These are phyloP conservation scores for Chalcosyrphus nemorum DNA, from an alignment of 2,888 invertebrate species.

Conservation along the genomic window DNA sequence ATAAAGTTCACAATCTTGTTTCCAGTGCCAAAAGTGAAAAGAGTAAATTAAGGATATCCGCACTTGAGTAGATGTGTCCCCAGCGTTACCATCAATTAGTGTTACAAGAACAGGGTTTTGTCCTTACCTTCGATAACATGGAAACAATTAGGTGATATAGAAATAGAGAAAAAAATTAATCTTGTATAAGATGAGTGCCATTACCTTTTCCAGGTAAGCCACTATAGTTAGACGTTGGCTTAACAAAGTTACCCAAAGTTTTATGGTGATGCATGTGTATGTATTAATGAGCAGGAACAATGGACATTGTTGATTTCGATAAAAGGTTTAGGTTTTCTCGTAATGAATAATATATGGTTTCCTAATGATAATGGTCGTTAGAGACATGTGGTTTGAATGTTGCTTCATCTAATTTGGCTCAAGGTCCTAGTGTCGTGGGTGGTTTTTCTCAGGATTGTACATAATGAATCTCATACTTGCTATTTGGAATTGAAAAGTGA, in stretches of 20 bases:
- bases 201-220: not conserved
- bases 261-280: not conserved
- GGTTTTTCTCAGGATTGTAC: not conserved
- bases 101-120: not conserved
- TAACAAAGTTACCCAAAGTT: not conserved
- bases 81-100: not conserved
- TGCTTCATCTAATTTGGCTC: not conserved
- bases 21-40: no score
- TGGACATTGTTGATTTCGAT: not conserved
- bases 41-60: not conserved
- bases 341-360: not conserved
- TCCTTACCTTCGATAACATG: not conserved
- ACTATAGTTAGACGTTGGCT: not conserved
- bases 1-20: no score
- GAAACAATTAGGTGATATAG: not conserved
- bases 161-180: not conserved
- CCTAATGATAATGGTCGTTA: not conserved
- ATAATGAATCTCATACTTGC: no score
- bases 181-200: not conserved
- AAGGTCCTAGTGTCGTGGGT: not conserved
- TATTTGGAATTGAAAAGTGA: no score
- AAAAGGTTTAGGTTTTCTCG: not conserved
- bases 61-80: not conserved
- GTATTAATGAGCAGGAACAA: not conserved
- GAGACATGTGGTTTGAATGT: not conserved